phyloP scores from a whole-genome alignment of 2,113 vertebrate species.

The Callorhinus ursinus region DNA sequence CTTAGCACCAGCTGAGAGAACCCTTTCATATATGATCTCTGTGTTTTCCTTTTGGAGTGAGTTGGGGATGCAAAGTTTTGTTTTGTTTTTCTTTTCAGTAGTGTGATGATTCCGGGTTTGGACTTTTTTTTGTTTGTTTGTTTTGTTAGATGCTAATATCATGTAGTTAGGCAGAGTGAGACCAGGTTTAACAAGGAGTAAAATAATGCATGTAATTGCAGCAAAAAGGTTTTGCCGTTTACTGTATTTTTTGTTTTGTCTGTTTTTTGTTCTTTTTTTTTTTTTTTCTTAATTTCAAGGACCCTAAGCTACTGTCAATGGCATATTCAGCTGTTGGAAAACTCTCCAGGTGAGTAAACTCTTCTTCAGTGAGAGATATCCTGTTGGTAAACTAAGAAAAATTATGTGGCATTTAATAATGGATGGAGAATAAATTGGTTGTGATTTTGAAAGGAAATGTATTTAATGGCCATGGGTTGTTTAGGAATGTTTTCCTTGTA shows the following conservation, averaged over 20 bases:
- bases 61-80: background rate
- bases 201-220: constrained; percentile 62
- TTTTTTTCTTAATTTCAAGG: constrained; percentile 86
- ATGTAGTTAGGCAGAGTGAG: constrained; percentile 13
- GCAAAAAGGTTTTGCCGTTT: constrained; percentile 71
- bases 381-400: constrained; percentile 63
- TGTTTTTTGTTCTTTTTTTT: background rate
- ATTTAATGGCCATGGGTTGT: constrained; percentile 3
- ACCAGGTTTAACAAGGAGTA: constrained; percentile 49
- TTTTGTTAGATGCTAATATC: constrained; percentile 35
- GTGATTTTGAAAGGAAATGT: constrained; percentile 50
- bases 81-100: constrained; percentile 54
- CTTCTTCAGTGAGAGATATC: constrained; percentile 61
- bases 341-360: constrained; percentile 92
- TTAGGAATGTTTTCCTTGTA: constrained; percentile 48
- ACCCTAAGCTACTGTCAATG: constrained; percentile 95
- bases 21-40: background rate
- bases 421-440: constrained; percentile 46
- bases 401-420: constrained; percentile 50
- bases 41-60: constrained; percentile 36
- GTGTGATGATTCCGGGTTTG: constrained; percentile 50
- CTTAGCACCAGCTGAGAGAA: background rate
- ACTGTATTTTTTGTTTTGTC: constrained; percentile 75
- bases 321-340: constrained; percentile 99
- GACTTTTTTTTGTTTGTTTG: background rate